Base-by-base conservation (phyloP, 2,113 vertebrate genomes). In the Stegastes partitus region DNA sequence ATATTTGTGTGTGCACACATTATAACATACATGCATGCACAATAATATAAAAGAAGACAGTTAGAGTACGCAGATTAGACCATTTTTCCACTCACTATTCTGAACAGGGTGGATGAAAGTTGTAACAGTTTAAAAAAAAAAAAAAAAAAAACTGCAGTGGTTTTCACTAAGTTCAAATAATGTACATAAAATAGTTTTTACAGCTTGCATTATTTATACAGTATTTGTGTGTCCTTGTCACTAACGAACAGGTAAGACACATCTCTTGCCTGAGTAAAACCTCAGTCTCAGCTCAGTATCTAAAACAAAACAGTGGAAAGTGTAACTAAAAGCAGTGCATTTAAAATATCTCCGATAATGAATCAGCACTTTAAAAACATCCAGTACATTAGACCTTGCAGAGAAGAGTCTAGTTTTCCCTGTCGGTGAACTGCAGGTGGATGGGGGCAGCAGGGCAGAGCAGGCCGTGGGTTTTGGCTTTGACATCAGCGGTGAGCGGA, bases 401-500 rank as follows among this genome's bases (percentile, higher is more conserved):
- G 19, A 75, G 15, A 56, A 6, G 55, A 68, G 15, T 42, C 68
- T 89, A 88, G 49, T 72, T 80, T 61, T 88, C 45, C 72, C 93
- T 88, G 84, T 96, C 94, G 19, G 91, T 93, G 89, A 97, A 98
- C 78, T 92, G 93, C 69, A 98, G 92, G 67, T 95, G 87, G 81
- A 98, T 95, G 44, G 94, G 91, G 0, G 73, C 90, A 54, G 79
- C 93, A 6, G 96, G 97, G 61, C 94, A 94, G 71, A 98, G 94
- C 63, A 98, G 94, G 72, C 96, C 96, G 0, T 96, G 97, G 18
- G 96, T 97, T 94, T 96, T 97, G 64, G 97, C 95, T 21, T 26
- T 85, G 87, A 97, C 92, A 1, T 93, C 81, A 53, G 87, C 49
- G 0, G 96, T 96, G 81, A 94, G 72, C 11, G 96, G 91, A 75